phyloP scores from a whole-genome alignment of 2,113 vertebrate species.

The Mirounga angustirostris region DNA sequence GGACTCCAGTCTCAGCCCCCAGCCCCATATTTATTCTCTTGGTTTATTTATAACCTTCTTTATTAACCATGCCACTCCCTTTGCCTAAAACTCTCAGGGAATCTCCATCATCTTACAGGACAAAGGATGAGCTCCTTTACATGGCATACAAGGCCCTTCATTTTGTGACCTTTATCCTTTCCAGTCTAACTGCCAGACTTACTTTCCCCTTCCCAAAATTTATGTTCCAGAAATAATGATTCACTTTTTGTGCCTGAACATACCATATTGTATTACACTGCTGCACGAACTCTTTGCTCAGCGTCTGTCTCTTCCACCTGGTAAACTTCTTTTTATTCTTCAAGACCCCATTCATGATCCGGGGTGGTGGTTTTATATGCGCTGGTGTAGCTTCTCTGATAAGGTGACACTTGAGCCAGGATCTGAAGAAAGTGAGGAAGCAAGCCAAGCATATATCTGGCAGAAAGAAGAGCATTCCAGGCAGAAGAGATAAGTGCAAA shows the following conservation, averaged over 20 bases:
- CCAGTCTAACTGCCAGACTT: not conserved
- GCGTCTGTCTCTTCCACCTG: not conserved
- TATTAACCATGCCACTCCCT: not conserved
- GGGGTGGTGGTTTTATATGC: not conserved
- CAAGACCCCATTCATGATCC: not conserved
- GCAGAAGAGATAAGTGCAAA: constrained; percentile 32
- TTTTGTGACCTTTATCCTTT: constrained; percentile 22
- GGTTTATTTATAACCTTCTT: not conserved
- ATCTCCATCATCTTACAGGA: not conserved
- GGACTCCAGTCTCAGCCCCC: not conserved
- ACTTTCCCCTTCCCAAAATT: constrained; percentile 19
- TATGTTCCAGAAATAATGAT: constrained; percentile 41
- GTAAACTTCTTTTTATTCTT: constrained; percentile 30
- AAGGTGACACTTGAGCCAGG: constrained; percentile 36
- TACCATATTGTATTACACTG: not conserved
- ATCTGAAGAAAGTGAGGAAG: constrained; percentile 42
- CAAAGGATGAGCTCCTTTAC: not conserved
- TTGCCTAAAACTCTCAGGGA: constrained; percentile 28
- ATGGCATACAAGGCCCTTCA: not conserved
- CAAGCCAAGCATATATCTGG: constrained; percentile 9
- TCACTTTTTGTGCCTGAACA: constrained; percentile 10
- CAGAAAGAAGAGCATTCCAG: constrained; percentile 41
- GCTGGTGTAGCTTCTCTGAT: constrained; percentile 14
- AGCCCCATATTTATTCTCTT: not conserved
- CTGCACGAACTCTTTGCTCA: constrained; percentile 9